Evolutionary conservation across 2,888 invertebrate species (phyloP).

Genomic region (Tholera decimalis): DNA sequence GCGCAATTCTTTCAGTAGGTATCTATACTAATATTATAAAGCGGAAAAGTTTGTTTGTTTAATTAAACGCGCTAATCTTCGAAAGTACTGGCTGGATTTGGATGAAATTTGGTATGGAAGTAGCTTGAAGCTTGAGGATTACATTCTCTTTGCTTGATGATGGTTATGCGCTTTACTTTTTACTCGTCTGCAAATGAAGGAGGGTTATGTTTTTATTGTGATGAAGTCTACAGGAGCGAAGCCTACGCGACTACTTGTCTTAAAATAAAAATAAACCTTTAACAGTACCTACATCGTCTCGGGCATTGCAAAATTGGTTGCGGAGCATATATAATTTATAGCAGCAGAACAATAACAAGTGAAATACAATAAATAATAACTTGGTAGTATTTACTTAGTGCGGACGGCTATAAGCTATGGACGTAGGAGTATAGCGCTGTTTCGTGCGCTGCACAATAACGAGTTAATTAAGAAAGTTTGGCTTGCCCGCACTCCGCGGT

Average conservation of each 20-base stretch:
- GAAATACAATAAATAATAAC: slow-evolving; percentile 62
- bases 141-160: no score
- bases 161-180: no score
- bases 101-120: no score
- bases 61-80: no score
- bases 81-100: no score
- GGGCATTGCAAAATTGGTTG: slow-evolving; percentile 39
- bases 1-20: background rate
- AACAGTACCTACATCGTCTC: slow-evolving; percentile 9
- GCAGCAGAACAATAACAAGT: slow-evolving; percentile 51
- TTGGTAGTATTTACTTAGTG: slow-evolving; percentile 56
- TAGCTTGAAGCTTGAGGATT: no score
- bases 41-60: no score
- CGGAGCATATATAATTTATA: slow-evolving; percentile 48
- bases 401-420: slow-evolving; percentile 57
- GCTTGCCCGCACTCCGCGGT: slow-evolving; percentile 66
- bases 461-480: slow-evolving; percentile 78
- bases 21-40: no score
- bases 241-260: no score
- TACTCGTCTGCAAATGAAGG: no score
- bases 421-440: slow-evolving; percentile 31
- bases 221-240: no score
- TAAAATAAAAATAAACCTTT: slow-evolving; percentile 15
- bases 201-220: no score
- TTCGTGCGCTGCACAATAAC: slow-evolving; percentile 72